Evolutionary conservation across 1,140 invertebrate species (phyloP).

Genomic region (Carcinoscorpius rotundicauda): DNA sequence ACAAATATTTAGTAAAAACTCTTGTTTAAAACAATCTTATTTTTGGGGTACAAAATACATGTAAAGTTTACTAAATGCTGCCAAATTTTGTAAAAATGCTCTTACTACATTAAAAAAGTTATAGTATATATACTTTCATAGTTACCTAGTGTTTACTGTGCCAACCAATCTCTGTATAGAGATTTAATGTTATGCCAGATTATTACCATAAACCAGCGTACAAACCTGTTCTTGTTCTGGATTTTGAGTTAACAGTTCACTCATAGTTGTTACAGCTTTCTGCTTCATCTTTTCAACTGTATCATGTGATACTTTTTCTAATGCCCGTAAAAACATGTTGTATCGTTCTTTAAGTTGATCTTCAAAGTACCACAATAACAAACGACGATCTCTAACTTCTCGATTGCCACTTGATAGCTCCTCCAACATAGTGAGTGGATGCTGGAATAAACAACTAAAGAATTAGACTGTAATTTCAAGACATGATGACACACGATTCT

Average conservation of each 20-base stretch:
- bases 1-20: too few species aligned
- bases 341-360: conserved; percentile 66
- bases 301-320: conserved; percentile 51
- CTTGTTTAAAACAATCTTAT: too few species aligned
- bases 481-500: not conserved
- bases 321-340: conserved; percentile 48
- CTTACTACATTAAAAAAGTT: too few species aligned
- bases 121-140: too few species aligned
- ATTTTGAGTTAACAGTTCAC: conserved; percentile 63
- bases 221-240: conserved; percentile 73
- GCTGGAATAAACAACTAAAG: conserved; percentile 34
- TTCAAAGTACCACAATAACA: conserved; percentile 62
- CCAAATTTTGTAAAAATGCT: too few species aligned
- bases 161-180: too few species aligned
- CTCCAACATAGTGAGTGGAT: conserved; percentile 36
- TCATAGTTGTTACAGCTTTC: conserved; percentile 59
- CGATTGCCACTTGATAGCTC: conserved; percentile 31
- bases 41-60: too few species aligned
- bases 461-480: conserved; percentile 9
- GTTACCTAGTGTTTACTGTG: too few species aligned
- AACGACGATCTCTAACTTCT: conserved; percentile 33
- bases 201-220: too few species aligned
- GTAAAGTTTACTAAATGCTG: too few species aligned
- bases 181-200: too few species aligned
- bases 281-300: conserved; percentile 64